phyloP scores from a whole-genome alignment of 2,888 invertebrate species.

The Heliconius charithonia region DNA sequence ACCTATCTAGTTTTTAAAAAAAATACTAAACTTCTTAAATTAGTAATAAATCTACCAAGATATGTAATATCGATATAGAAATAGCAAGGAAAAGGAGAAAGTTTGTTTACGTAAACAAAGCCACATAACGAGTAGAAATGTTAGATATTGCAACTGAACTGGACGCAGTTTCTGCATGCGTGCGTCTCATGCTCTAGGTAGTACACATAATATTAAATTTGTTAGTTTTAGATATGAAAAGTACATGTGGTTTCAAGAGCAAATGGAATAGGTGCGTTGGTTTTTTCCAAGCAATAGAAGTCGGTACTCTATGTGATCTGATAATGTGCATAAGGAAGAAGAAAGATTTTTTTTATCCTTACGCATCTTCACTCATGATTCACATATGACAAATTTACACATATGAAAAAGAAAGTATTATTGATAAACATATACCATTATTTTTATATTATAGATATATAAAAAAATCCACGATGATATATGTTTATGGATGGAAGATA shows the following conservation, averaged over 20 bases:
- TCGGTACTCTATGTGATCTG: not conserved
- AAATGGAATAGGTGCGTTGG: not conserved
- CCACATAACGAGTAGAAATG: conserved; percentile 38
- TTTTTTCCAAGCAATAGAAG: not conserved
- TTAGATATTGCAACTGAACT: conserved; percentile 23
- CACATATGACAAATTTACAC: no score
- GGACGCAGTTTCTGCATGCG: conserved; percentile 22
- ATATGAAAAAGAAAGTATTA: no score
- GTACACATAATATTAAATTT: conserved; percentile 2
- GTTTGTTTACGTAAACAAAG: conserved; percentile 46
- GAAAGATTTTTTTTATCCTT: no score
- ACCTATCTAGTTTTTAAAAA: not conserved
- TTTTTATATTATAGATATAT: no score
- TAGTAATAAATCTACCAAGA: not conserved
- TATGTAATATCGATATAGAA: conserved; percentile 33
- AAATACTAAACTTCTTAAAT: not conserved
- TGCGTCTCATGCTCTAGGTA: not conserved
- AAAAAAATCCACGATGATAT: no score
- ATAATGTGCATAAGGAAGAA: no score
- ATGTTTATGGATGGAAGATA: no score
- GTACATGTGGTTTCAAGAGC: not conserved
- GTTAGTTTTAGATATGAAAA: not conserved
- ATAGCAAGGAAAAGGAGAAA: conserved; percentile 40
- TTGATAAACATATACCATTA: no score
- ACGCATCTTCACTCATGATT: not conserved